Conservation (phyloP, 92 coral and sea anemone species). For the Heteractis magnifica region DNA sequence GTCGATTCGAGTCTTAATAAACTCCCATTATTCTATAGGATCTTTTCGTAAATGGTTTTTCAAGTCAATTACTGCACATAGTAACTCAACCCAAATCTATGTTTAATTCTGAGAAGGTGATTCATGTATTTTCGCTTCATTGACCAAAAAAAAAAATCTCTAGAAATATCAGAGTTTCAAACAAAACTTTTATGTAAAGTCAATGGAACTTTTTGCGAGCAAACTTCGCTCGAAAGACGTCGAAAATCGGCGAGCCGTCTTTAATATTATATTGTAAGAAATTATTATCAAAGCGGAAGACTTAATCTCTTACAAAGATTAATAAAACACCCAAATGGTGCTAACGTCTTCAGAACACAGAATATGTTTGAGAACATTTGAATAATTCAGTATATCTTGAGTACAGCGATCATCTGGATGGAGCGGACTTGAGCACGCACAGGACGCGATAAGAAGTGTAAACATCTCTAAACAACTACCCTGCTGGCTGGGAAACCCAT, state of each 20-base stretch:
- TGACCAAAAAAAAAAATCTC: too few relatives aligned
- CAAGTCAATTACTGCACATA: not conserved
- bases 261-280: too few relatives aligned
- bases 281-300: too few relatives aligned
- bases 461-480: not conserved
- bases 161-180: too few relatives aligned
- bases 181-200: not conserved
- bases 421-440: not conserved
- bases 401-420: not conserved
- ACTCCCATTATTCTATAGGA: not conserved
- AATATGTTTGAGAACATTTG: too few relatives aligned
- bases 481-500: not conserved
- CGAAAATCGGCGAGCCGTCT: not conserved
- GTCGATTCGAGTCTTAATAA: not conserved
- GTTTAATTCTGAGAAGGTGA: too few relatives aligned
- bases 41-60: not conserved
- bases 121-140: too few relatives aligned
- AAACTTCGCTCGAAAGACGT: not conserved
- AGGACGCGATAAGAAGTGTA: not conserved
- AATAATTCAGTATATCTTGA: too few relatives aligned
- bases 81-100: not conserved
- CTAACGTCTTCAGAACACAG: too few relatives aligned
- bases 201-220: not conserved
- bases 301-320: too few relatives aligned
- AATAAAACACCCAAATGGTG: too few relatives aligned